phyloP scores from a whole-genome alignment of 2,888 invertebrate genomes.

The Hemistola chrysoprasaria region DNA sequence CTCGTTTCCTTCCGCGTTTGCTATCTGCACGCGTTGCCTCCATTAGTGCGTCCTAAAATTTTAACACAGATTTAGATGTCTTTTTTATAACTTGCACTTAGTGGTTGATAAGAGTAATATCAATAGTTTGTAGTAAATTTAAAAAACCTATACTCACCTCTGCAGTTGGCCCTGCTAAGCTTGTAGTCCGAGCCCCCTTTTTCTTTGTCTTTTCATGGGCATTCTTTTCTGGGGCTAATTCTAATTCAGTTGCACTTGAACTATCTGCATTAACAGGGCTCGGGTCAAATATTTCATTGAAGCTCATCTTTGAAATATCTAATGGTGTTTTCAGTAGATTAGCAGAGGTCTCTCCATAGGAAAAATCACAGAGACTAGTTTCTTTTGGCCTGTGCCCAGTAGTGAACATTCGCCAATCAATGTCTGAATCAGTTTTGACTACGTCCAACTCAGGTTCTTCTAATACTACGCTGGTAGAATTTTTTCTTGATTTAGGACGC shows the following conservation, averaged over 20 bases:
- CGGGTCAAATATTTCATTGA: slow-evolving; percentile 51
- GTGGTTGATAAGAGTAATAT: too few relatives aligned
- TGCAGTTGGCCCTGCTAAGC: slow-evolving; percentile 37
- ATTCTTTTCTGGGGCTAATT: slow-evolving; percentile 31
- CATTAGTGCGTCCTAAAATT: slow-evolving; percentile 36
- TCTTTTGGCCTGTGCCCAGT: slow-evolving; percentile 40
- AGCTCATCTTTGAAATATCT: slow-evolving; percentile 47
- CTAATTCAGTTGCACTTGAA: slow-evolving; percentile 40
- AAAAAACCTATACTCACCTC: slow-evolving; percentile 17
- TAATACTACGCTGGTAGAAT: slow-evolving; percentile 1
- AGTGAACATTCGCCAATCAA: slow-evolving; percentile 53
- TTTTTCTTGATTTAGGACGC: slow-evolving; percentile 2
- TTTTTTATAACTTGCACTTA: too few relatives aligned
- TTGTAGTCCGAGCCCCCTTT: slow-evolving; percentile 41
- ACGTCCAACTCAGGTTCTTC: slow-evolving; percentile 41
- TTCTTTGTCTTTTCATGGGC: slow-evolving; percentile 44
- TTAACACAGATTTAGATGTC: background rate
- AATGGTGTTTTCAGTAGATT: slow-evolving; percentile 38
- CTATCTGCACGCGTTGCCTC: slow-evolving; percentile 46
- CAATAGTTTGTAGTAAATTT: too few relatives aligned
- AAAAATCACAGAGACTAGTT: slow-evolving; percentile 59
- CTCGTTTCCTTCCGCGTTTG: slow-evolving; percentile 66
- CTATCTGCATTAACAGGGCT: slow-evolving; percentile 48
- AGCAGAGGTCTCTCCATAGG: slow-evolving; percentile 56
- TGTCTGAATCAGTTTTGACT: slow-evolving; percentile 55